Evolutionary conservation across 2,113 vertebrate species (phyloP).

Genomic region (Damaliscus lunatus): DNA sequence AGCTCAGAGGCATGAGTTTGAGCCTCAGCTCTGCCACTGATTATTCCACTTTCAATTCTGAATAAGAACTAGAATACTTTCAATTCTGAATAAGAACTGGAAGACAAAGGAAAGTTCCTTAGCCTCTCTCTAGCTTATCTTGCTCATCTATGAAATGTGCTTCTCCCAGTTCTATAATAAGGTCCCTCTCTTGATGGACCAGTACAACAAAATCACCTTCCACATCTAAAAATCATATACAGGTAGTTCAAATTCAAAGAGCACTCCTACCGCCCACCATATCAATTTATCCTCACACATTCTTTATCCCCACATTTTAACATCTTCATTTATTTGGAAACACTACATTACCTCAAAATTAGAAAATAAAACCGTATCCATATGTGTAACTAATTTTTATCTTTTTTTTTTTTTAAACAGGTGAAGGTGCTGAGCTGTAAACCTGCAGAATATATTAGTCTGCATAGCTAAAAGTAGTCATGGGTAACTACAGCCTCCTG

Average conservation of each 20-base stretch:
- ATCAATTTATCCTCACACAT: not conserved
- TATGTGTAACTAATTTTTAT: slow-evolving; percentile 27
- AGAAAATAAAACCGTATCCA: not conserved
- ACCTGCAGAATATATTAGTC: slow-evolving; percentile 42
- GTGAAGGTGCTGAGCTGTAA: slow-evolving; percentile 80
- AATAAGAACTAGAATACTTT: no score
- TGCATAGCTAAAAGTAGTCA: slow-evolving; percentile 41
- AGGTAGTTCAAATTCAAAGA: not conserved
- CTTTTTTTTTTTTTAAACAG: slow-evolving; percentile 73
- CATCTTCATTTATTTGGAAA: not conserved
- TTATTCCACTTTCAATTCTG: not conserved
- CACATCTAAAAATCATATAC: not conserved
- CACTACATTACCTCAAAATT: not conserved
- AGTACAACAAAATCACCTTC: not conserved
- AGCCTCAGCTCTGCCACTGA: not conserved
- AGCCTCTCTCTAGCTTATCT: not conserved
- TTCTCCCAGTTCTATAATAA: not conserved
- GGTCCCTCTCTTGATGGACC: not conserved
- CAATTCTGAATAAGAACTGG: not conserved
- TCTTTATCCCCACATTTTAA: not conserved
- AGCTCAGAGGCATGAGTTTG: not conserved
- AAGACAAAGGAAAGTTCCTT: not conserved
- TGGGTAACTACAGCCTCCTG: slow-evolving; percentile 57
- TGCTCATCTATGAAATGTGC: not conserved
- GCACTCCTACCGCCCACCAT: rapidly evolving